Conservation (phyloP, 1,140 invertebrate genomes). For the Habropoda laboriosa region DNA sequence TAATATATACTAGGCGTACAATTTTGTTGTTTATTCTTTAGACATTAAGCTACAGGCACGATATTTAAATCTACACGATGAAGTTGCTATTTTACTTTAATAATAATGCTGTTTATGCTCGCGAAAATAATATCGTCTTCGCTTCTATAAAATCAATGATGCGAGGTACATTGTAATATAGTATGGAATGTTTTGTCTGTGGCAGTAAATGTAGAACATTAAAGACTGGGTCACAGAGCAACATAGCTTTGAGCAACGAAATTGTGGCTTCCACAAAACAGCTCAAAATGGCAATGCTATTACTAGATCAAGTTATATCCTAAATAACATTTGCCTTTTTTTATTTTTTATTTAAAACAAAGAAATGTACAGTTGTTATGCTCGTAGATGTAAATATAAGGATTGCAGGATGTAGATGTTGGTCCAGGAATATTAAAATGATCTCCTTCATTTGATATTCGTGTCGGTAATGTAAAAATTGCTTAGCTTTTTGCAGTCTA, state of each 20-base stretch:
- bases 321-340: neutral
- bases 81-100: neutral
- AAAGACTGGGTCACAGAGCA: constrained; percentile 11
- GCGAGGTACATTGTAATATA: neutral
- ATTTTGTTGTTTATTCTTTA: neutral
- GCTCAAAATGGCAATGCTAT: neutral
- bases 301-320: neutral
- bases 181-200: constrained; percentile 23
- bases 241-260: constrained; percentile 58
- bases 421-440: neutral
- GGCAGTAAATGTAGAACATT: constrained; percentile 48
- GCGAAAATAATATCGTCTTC: neutral
- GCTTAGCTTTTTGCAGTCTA: neutral
- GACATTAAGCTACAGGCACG: constrained; percentile 3
- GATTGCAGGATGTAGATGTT: neutral
- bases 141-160: neutral
- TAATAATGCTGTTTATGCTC: neutral
- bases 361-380: neutral
- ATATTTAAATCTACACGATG: neutral
- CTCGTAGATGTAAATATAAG: neutral
- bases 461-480: neutral
- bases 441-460: neutral
- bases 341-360: neutral
- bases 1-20: neutral
- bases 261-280: constrained; percentile 12